Evolutionary conservation across 2,888 invertebrate species (phyloP), one percentile per base, ranked within the genome.

Genomic region (Boloria euphrosyne): DNA sequence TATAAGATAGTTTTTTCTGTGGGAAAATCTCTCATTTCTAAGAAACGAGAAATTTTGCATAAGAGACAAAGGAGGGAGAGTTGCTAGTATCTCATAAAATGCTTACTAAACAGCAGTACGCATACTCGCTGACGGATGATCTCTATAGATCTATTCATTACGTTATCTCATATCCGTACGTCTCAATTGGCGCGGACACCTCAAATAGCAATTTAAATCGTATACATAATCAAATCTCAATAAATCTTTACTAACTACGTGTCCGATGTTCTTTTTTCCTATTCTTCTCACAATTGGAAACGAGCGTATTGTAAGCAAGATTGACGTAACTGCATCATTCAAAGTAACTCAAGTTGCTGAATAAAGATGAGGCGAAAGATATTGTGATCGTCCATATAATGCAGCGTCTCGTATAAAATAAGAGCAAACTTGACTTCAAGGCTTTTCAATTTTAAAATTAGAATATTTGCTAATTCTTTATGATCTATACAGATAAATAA

Each of bases 291-390:
- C 47, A 13, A 47, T 31, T 49, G 58, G 16, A 14, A 17, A 43
- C 22, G 13, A 46, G 10, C 27, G 17, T 14, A 59, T 59, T 49
- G 49, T 67, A 13, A 55, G 38, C 43, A 50, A 50, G 60, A 57
- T 66, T 51, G 57, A 43, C 27, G n/a, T 18, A 50, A 57, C 51
- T 16, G 47, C 50, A 59, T 57, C 17, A 51, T 65, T 61, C 68
- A 71, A 71, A 68, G 60, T 67, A 53, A 69, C 62, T 49, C 44
- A 14, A 49, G 43, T 64, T 62, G 54, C 62, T 69, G 67, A 66
- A 71, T 71, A 71, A 57, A 60, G 62, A 71, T 67, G 31, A 67
- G 44, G 22, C 51, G 67, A 52, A 53, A 50, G 67, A 65, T 64
- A 60, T 47, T 49, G 18, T 22, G 61, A 47, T 53, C 31, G 43